Conservation (phyloP, 2,888 invertebrate genomes). For the Drosophila niveifrons region DNA sequence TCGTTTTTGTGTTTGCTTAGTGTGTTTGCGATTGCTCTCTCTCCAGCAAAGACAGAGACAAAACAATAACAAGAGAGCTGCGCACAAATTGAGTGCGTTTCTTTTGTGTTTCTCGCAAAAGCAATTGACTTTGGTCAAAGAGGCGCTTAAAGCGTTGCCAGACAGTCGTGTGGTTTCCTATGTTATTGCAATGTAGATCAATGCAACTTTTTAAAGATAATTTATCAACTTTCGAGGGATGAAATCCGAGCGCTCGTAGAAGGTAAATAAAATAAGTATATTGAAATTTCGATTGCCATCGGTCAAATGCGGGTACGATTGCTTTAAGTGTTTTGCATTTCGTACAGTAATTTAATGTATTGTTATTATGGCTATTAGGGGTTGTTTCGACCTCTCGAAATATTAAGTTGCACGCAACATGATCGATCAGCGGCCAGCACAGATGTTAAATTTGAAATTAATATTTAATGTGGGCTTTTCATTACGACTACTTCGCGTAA, state of each 20-base stretch:
- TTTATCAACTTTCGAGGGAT: constrained; percentile 46
- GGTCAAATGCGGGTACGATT: constrained; percentile 65
- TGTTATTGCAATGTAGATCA: constrained; percentile 26
- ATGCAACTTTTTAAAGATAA: constrained; percentile 26
- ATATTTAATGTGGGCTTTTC: constrained; percentile 61
- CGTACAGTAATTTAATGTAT: constrained; percentile 53
- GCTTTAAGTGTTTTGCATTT: constrained; percentile 60
- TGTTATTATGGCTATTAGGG: constrained; percentile 60
- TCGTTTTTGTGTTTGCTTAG: constrained; percentile 29
- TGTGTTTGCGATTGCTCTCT: constrained; percentile 22
- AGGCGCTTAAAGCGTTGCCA: constrained; percentile 61
- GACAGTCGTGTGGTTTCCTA: constrained; percentile 30
- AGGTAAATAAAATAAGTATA: constrained; percentile 50
- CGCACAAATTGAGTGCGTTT: constrained; percentile 10
- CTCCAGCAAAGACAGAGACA: constrained; percentile 48
- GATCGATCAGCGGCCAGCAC: constrained; percentile 61
- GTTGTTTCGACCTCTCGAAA: constrained; percentile 47
- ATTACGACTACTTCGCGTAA: constrained; percentile 35
- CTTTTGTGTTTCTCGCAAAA: constrained; percentile 4
- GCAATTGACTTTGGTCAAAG: constrained; percentile 38
- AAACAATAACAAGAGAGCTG: constrained; percentile 54
- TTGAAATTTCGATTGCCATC: constrained; percentile 56
- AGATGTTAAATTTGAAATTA: constrained; percentile 44
- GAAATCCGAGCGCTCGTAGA: constrained; percentile 38
- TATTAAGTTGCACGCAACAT: constrained; percentile 65